Percentiles rank a stretch among this genome's conserved stretches.
phyloP scores from a whole-genome alignment of 53 echinoderm and acorn worm genomes.

The Holothuria leucospilota region DNA sequence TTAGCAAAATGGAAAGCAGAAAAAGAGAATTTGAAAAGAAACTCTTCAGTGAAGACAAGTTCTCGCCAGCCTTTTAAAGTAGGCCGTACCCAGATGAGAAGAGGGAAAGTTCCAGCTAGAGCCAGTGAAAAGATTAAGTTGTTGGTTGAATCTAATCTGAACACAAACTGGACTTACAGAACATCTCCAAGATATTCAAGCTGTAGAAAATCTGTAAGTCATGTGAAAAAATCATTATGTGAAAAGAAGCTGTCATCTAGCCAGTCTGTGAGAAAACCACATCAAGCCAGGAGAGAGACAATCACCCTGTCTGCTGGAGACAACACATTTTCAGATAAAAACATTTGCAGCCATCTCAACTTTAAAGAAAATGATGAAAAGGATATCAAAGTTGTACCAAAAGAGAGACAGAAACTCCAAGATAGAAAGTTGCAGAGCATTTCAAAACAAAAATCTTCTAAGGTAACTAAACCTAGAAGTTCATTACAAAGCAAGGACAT shows the following conservation, averaged over 20 bases:
- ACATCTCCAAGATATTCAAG: conserved; percentile 32
- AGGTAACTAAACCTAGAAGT: background rate
- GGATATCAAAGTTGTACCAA: no score
- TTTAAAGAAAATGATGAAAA: no score
- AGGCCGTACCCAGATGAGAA: background rate
- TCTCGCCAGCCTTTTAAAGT: conserved; percentile 13
- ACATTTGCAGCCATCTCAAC: no score
- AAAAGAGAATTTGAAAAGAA: conserved; percentile 12
- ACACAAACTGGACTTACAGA: conserved; percentile 23
- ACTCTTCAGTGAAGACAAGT: background rate
- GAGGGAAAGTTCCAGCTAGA: conserved; percentile 5
- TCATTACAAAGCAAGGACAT: background rate
- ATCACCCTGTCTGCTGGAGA: background rate
- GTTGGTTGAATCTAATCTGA: conserved; percentile 17
- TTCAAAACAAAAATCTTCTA: background rate
- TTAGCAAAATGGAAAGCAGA: conserved; percentile 36
- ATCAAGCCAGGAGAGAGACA: background rate
- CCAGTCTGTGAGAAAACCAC: no score
- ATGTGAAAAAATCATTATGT: background rate
- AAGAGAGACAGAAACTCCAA: background rate
- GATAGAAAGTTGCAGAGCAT: background rate
- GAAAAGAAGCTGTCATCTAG: no score
- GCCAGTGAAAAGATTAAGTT: conserved; percentile 43
- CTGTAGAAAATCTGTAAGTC: conserved; percentile 6
- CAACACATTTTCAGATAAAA: no score